These are phyloP conservation scores for Anseranas semipalmata DNA, from an alignment of 2,113 vertebrate genomes.

Conservation along the genomic window DNA sequence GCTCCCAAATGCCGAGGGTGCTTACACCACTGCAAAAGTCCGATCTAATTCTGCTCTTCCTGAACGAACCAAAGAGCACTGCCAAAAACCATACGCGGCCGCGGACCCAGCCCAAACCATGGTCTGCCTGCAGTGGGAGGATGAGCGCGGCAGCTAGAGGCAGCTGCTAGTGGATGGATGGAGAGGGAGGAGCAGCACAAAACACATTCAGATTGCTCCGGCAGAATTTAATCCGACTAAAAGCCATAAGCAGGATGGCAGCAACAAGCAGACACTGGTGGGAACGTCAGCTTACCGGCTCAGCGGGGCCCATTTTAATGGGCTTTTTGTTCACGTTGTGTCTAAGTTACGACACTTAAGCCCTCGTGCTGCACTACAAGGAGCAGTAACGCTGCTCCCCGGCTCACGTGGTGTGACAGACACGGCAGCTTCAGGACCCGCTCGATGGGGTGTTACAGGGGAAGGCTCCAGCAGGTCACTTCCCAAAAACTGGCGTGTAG, in stretches of 20 bases:
- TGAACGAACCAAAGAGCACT: no score
- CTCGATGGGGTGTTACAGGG: not conserved
- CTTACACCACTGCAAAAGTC: not conserved
- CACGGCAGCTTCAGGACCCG: rapidly evolving
- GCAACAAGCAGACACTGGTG: not conserved
- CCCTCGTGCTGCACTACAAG: not conserved
- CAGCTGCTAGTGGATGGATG: not conserved
- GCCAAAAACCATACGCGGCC: no score
- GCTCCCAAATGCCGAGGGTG: no score
- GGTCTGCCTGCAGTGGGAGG: rapidly evolving
- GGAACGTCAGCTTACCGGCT: conserved; percentile 4
- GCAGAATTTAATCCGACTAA: conserved; percentile 35
- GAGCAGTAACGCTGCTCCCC: not conserved
- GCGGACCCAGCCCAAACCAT: not conserved
- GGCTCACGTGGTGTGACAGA: not conserved
- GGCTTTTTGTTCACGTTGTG: not conserved
- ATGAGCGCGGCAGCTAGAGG: not conserved
- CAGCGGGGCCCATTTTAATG: conserved; percentile 14
- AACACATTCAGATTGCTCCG: not conserved
- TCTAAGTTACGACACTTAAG: not conserved
- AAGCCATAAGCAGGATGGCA: not conserved
- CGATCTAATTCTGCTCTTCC: not conserved
- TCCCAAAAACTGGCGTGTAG: not conserved
- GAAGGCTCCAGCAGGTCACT: not conserved
- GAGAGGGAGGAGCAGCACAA: not conserved